Base-by-base conservation (phyloP, 2,888 invertebrate genomes). In the Eledona agricola region DNA sequence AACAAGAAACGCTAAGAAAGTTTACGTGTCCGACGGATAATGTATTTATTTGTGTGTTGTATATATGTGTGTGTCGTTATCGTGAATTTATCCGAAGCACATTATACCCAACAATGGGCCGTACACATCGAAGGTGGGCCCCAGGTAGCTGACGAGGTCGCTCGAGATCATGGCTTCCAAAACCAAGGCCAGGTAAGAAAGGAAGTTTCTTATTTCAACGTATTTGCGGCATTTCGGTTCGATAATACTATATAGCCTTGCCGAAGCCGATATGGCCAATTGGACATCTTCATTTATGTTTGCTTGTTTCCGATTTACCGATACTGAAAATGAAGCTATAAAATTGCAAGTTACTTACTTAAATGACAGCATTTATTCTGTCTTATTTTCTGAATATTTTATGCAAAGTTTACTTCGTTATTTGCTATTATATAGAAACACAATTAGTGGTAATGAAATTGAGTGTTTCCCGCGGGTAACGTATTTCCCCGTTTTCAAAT, bases 51-150 rank as follows among this genome's bases (percentile, higher is more conserved):
- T 63, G 62, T 64, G 57, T 60, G 57, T 56, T 62, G 60, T 37
- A 34, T 55, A 46, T 56, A 50, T 57, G 60, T 66, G 58, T 64
- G 61, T 57, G 63, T 67, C 50, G 57, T 64, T 57, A 49, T 62
- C 59, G 62, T 63, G 57, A 51, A 52, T 53, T 51, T 52, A 37
- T 55, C 64, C 29, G 56, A 62, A 46, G 68, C 72, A 35, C 85
- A 87, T 72, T 93, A 83, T 75, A 88, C 89, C 58, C 87, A 89
- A 75, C 89, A 90, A 76, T 93, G 91, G 90, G 93, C 92, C 56
- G 88, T 92, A 51, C 88, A 90, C 72, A 85, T 93, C 69, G 85
- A 86, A 11, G 87, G 84, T 55, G 82, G 81, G 61, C 78, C 80
- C 23, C 73, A 76, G 31, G 81, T 83, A 46, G 93, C 91, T 25